Evolutionary conservation across 2,113 vertebrate species (phyloP), one percentile per base, ranked within the genome.

Genomic region (Oostethus manadensis): DNA sequence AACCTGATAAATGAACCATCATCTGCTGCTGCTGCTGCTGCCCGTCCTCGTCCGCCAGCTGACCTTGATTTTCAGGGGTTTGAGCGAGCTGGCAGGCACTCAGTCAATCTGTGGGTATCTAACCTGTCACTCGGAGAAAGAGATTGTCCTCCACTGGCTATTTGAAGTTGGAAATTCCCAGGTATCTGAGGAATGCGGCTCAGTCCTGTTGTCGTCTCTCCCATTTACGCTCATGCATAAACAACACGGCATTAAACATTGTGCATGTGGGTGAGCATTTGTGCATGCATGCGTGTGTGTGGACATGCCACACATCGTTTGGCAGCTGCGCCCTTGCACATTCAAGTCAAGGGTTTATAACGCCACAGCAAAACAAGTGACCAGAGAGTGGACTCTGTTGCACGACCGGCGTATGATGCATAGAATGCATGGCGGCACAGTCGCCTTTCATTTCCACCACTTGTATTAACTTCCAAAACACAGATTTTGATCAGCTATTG

Each of bases 81-180:
- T 18, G 58, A 63, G 44, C 21, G 3, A 26, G 29, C 58, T 70
- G 73, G 70, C 68, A 33, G 22, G 5, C 44, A 0, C 55, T 68
- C 67, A 62, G 50, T 60, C 62, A 20, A 46, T 56, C 40, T 46
- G 59, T 15, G 8, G 69, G 66, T 78, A 62, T 71, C 72, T 64
- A 63, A 81, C 74, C 68, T 35, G 64, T 16, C 29, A 44, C 62
- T 44, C 56, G 21, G 26, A 44, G 23, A 22, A 21, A 46, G 7
- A 42, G 58, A 38, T 6, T 3, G 23, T 63, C 23, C 56, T 58
- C 76, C 47, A 20, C 46, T 40, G 58, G 53, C 62, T 63, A 56
- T 55, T 40, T 62, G 56, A n/a, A 66, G 3, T 66, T 74, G 75
- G 78, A 80, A 77, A 79, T 62, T 78, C 71, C 70, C 69, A 76